Evolutionary conservation across 1,140 invertebrate genomes (phyloP).

Genomic region (Arion vulgaris): DNA sequence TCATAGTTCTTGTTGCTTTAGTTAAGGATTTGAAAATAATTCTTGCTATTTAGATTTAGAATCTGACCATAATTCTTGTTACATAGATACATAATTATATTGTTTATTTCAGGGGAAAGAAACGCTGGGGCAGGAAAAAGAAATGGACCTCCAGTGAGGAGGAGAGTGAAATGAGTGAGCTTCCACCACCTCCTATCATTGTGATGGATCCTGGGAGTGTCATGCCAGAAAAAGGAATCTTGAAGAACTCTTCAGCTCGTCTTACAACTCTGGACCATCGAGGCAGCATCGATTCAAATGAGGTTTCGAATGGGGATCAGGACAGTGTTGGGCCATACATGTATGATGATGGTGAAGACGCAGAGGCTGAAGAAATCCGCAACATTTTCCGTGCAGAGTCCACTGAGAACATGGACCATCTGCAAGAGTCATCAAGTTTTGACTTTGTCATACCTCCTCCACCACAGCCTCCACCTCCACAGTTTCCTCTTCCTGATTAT

Average conservation of each 20-base stretch:
- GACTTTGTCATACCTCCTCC: constrained; percentile 66
- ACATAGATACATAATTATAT: no score
- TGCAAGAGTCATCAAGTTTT: constrained; percentile 65
- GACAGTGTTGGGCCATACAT: constrained; percentile 58
- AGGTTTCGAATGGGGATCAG: constrained; percentile 57
- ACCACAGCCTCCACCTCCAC: constrained; percentile 55
- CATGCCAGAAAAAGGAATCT: constrained; percentile 65
- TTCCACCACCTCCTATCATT: constrained; percentile 66
- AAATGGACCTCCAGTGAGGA: constrained; percentile 59
- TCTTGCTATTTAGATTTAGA: no score
- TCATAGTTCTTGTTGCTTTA: no score
- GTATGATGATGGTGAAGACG: constrained; percentile 61
- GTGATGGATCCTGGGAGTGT: constrained; percentile 63
- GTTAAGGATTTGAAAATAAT: no score
- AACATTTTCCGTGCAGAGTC: constrained; percentile 61
- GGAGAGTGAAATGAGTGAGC: constrained; percentile 65
- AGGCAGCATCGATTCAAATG: constrained; percentile 27
- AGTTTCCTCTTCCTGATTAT: constrained; percentile 43
- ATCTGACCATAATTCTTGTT: no score
- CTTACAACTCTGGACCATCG: constrained; percentile 45
- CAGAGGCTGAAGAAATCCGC: constrained; percentile 63
- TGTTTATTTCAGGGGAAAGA: constrained; percentile 25
- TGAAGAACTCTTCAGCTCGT: constrained; percentile 50
- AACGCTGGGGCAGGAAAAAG: constrained; percentile 48
- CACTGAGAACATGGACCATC: constrained; percentile 62